These are phyloP conservation scores for Megalurothrips usitatus DNA, from an alignment of 2,888 invertebrate species.

Conservation along the genomic window DNA sequence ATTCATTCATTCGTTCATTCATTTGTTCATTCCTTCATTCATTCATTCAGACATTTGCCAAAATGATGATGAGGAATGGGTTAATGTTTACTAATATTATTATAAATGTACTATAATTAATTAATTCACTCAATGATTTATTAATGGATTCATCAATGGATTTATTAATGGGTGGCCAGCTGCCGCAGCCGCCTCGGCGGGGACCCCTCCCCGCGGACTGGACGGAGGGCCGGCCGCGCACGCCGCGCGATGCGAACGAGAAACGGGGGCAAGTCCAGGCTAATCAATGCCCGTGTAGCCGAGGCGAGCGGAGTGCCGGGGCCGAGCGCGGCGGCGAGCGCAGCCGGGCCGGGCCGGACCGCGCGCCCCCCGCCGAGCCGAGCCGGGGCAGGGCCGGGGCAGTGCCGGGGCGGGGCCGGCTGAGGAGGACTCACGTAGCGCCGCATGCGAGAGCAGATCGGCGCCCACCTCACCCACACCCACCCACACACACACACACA, in stretches of 20 bases:
- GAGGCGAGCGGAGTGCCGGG: not conserved
- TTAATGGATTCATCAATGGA: too few relatives aligned
- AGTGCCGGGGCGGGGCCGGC: not conserved
- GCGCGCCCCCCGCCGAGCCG: not conserved
- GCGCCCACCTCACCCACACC: not conserved
- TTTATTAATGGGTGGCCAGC: too few relatives aligned
- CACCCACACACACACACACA: not conserved
- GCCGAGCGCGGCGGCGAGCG: not conserved
- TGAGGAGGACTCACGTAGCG: not conserved
- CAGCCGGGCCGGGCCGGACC: not conserved
- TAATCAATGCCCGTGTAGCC: not conserved
- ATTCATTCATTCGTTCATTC: too few relatives aligned
- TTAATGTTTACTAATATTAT: too few relatives aligned
- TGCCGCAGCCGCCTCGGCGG: not conserved
- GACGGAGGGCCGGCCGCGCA: too few relatives aligned
- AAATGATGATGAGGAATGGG: too few relatives aligned
- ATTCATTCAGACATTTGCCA: too few relatives aligned
- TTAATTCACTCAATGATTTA: too few relatives aligned
- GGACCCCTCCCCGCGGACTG: too few relatives aligned
- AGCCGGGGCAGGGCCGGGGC: not conserved
- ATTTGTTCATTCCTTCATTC: too few relatives aligned
- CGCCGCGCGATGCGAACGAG: not conserved
- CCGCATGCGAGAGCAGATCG: not conserved
- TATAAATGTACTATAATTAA: too few relatives aligned
- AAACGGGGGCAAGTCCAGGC: constrained; percentile 1